A percentile compares a stretch with the other conserved stretches of the same genome.
Evolutionary conservation across 2,113 vertebrate genomes (phyloP).

Genomic region (Caranx melampygus): DNA sequence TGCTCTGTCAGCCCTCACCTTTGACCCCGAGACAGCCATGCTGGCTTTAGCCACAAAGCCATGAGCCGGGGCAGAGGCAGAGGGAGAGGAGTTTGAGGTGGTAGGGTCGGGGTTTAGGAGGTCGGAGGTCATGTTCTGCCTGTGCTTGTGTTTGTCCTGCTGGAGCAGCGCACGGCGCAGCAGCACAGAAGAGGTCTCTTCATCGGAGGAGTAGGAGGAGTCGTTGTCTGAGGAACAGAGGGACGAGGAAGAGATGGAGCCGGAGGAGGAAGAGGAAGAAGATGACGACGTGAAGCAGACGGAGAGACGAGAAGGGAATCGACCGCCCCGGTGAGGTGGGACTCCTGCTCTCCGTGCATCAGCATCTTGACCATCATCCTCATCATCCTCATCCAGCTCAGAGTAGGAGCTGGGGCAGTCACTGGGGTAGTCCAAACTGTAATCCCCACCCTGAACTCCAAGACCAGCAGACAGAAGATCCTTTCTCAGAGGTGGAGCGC

Average conservation of each 20-base stretch:
- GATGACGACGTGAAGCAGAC: conserved; percentile 94
- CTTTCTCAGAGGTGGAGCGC: conserved; percentile 84
- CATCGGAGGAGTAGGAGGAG: conserved; percentile 95
- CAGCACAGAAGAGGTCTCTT: conserved; percentile 91
- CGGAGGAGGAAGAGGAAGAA: conserved; percentile 93
- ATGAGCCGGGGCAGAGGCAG: conserved; percentile 75
- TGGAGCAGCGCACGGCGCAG: conserved; percentile 93
- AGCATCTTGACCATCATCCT: conserved; percentile 84
- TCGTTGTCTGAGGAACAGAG: conserved; percentile 96
- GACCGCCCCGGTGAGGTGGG: conserved; percentile 76
- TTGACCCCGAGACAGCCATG: conserved; percentile 77
- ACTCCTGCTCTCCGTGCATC: conserved; percentile 48
- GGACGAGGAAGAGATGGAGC: conserved; percentile 95
- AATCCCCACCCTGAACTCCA: conserved; percentile 83
- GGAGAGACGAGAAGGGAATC: conserved; percentile 91
- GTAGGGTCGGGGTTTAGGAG: conserved; percentile 78
- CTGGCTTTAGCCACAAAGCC: conserved; percentile 88
- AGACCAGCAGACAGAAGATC: conserved; percentile 74
- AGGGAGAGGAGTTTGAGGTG: conserved; percentile 52
- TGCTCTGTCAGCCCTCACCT: conserved; percentile 75
- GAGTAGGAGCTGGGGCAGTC: conserved; percentile 97
- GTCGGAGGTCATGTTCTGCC: conserved; percentile 75
- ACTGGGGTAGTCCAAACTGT: conserved; percentile 89
- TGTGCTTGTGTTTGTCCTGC: conserved; percentile 82
- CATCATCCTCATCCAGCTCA: conserved; percentile 92